These are phyloP conservation scores for Maniola hyperantus DNA, from an alignment of 2,888 invertebrate genomes.

Conservation along the genomic window DNA sequence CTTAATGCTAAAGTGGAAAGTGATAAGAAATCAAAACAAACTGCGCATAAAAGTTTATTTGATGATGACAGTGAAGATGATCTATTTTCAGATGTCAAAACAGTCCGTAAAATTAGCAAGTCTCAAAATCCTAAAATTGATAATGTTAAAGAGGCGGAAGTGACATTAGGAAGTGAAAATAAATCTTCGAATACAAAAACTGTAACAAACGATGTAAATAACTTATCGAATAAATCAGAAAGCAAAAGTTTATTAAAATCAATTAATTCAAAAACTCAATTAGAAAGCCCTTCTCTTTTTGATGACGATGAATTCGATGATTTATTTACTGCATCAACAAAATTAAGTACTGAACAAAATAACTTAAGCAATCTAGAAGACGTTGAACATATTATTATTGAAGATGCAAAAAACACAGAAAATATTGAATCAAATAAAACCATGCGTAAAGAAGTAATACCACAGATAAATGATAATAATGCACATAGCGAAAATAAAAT, in stretches of 20 bases:
- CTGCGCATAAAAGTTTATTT: constrained; percentile 50
- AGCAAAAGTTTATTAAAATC: constrained; percentile 24
- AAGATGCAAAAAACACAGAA: constrained; percentile 27
- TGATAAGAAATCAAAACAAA: constrained; percentile 4
- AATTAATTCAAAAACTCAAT: constrained; percentile 18
- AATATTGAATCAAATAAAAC: constrained; percentile 20
- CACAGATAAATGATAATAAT: background rate
- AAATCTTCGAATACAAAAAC: constrained; percentile 13
- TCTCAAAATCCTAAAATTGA: background rate
- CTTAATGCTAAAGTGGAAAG: constrained; percentile 20
- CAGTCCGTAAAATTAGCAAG: background rate
- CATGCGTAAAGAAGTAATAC: constrained; percentile 6
- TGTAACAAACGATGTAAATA: constrained; percentile 22
- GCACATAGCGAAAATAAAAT: background rate
- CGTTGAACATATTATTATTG: constrained; percentile 15
- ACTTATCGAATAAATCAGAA: constrained; percentile 25
- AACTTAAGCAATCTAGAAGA: constrained; percentile 13
- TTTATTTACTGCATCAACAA: constrained; percentile 34
- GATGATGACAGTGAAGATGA: constrained; percentile 58
- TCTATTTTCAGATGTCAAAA: constrained; percentile 48
- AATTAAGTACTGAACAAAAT: constrained; percentile 21
- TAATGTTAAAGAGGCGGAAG: background rate
- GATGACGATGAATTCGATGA: constrained; percentile 55
- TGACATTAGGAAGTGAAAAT: constrained; percentile 20
- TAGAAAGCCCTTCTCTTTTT: constrained; percentile 48